Percentiles rank a stretch among this genome's conserved stretches.
These are phyloP conservation scores for Luscinia megarhynchos DNA, from an alignment of 2,797 vertebrate species.

Conservation along the genomic window DNA sequence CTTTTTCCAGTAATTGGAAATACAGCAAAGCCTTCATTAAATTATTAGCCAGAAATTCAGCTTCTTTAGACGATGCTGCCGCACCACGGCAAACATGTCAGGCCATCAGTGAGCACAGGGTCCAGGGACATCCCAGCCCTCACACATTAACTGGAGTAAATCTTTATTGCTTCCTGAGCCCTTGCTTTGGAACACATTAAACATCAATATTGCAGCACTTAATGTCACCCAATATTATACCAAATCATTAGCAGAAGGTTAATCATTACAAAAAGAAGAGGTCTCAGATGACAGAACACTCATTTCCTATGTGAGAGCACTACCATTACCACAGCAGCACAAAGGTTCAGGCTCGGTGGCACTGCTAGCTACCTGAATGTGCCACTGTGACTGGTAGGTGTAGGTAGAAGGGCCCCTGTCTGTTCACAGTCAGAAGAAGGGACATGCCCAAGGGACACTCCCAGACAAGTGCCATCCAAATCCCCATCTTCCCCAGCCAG, in stretches of 20 bases:
- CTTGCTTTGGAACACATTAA: slow-evolving; percentile 22
- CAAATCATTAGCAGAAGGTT: slow-evolving; percentile 41
- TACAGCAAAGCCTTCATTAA: slow-evolving; percentile 24
- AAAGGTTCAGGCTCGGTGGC: background rate
- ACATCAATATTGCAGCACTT: background rate
- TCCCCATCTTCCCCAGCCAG: background rate
- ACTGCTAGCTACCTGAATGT: fast-evolving
- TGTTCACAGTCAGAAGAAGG: background rate
- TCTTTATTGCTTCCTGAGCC: slow-evolving; percentile 30
- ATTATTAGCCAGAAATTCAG: slow-evolving; percentile 45
- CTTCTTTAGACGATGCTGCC: slow-evolving; percentile 16
- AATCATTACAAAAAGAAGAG: slow-evolving; percentile 37
- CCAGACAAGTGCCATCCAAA: background rate
- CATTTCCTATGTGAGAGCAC: background rate
- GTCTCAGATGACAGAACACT: background rate
- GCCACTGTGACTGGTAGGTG: fast-evolving
- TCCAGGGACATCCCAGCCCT: background rate
- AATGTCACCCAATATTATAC: background rate
- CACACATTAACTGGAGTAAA: background rate
- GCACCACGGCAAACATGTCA: background rate
- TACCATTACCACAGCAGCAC: background rate
- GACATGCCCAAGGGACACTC: background rate
- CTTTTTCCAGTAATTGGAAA: slow-evolving; percentile 51
- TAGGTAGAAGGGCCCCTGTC: background rate
- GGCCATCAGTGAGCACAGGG: background rate